Conservation (phyloP, 2,113 vertebrate species). For the Pontoporia blainvillei region DNA sequence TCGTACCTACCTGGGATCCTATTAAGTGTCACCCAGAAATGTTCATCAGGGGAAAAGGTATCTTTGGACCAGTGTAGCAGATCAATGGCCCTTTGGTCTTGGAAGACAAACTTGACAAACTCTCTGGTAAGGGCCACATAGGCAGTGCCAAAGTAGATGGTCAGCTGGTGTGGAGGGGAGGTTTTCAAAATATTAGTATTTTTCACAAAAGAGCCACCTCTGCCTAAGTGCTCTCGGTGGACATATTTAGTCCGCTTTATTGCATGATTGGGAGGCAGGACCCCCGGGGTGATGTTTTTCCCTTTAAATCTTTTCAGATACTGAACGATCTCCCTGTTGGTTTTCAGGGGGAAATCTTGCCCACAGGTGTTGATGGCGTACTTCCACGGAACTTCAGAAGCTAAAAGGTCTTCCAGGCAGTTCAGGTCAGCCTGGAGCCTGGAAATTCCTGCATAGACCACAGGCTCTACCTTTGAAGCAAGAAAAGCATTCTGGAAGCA, state of each 20-base stretch:
- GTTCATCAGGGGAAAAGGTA: constrained; percentile 81
- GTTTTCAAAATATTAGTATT: constrained; percentile 56
- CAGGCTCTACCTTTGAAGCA: constrained; percentile 63
- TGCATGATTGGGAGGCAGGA: constrained; percentile 59
- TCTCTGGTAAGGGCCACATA: constrained; percentile 78
- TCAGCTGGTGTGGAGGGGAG: constrained; percentile 76
- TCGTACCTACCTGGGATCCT: constrained; percentile 75
- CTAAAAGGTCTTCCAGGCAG: constrained; percentile 75
- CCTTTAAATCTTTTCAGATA: constrained; percentile 74
- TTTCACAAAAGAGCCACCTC: constrained; percentile 17
- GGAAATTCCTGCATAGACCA: constrained; percentile 79
- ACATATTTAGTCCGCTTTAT: constrained; percentile 67
- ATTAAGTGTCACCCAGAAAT: constrained; percentile 83
- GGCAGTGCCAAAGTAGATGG: constrained; percentile 81
- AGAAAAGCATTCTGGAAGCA: constrained; percentile 80
- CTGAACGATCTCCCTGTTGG: constrained; percentile 76
- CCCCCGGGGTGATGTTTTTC: constrained; percentile 79
- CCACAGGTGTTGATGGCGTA: constrained; percentile 80
- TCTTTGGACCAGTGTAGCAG: constrained; percentile 79
- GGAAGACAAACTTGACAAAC: constrained; percentile 75
- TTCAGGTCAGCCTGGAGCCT: constrained; percentile 79
- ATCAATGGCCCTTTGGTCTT: constrained; percentile 73
- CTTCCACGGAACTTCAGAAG: constrained; percentile 57
- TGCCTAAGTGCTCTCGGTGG: constrained; percentile 44
- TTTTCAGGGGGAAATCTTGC: constrained; percentile 81